Conservation (phyloP, 2,888 invertebrate genomes). For the Drosophila affinis region DNA sequence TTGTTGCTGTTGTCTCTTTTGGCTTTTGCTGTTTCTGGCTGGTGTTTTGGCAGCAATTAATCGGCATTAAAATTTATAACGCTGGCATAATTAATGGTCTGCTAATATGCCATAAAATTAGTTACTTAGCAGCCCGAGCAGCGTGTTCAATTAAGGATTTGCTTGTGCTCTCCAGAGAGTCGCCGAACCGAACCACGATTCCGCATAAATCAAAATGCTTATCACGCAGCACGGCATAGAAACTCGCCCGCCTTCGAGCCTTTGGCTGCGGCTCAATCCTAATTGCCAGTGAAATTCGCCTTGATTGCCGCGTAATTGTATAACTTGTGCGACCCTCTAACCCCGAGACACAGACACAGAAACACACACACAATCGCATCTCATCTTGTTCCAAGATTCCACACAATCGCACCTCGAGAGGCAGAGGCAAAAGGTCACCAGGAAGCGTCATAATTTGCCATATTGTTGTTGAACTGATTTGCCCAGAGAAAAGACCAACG, state of each 20-base stretch:
- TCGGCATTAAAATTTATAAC: conserved; percentile 78
- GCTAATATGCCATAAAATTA: conserved; percentile 77
- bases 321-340: conserved; percentile 56
- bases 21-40: conserved; percentile 39
- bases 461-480: conserved; percentile 64
- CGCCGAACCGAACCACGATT: conserved; percentile 39
- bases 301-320: conserved; percentile 70
- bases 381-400: conserved; percentile 1
- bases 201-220: conserved; percentile 76
- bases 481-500: conserved; percentile 29
- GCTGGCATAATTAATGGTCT: conserved; percentile 72
- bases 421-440: conserved; percentile 61
- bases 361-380: conserved; percentile 6
- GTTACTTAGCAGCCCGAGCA: conserved; percentile 61
- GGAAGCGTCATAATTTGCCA: conserved; percentile 75
- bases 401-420: conserved; percentile 9
- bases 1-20: conserved; percentile 22
- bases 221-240: conserved; percentile 63
- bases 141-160: conserved; percentile 75
- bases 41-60: conserved; percentile 77
- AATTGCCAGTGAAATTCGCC: conserved; percentile 52
- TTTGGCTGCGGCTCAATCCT: conserved; percentile 19
- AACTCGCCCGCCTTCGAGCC: conserved; percentile 38
- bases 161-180: conserved; percentile 45
- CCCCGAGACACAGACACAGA: conserved; percentile 13